These are phyloP conservation scores for Zaprionus davidi DNA, from an alignment of 1,140 invertebrate genomes.

Conservation along the genomic window DNA sequence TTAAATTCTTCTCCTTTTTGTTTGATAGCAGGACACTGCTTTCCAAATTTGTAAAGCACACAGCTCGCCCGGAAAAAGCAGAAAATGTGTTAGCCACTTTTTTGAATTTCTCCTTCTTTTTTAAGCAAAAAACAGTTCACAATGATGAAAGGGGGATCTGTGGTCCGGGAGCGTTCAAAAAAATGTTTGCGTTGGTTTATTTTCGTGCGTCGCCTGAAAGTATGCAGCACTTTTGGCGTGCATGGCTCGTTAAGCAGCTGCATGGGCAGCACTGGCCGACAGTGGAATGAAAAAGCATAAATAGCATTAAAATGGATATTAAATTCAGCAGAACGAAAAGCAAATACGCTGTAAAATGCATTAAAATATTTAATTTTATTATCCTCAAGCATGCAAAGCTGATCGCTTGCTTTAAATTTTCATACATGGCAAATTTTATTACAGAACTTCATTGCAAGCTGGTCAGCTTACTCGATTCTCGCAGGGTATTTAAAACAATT, in stretches of 20 bases:
- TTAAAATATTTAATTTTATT: neutral
- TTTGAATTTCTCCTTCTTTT: no score
- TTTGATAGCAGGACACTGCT: no score
- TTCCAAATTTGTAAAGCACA: no score
- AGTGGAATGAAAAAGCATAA: constrained; percentile 1
- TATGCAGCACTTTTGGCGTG: constrained; percentile 46
- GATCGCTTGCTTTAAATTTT: neutral
- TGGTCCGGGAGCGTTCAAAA: no score
- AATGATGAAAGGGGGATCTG: no score
- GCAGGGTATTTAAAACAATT: constrained; percentile 48
- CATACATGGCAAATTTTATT: neutral
- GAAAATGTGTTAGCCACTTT: no score
- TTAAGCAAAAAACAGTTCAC: no score
- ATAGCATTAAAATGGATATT: neutral
- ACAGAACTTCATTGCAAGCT: neutral
- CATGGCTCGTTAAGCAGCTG: constrained; percentile 17
- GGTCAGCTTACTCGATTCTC: neutral
- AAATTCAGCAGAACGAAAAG: neutral
- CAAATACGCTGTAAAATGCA: constrained; percentile 13
- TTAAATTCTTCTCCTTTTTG: no score
- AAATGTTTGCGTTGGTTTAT: constrained; percentile 7
- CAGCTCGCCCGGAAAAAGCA: no score
- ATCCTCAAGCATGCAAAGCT: neutral
- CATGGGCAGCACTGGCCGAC: constrained; percentile 41
- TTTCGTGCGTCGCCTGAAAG: constrained; percentile 46